These are phyloP conservation scores for Chiropotes sagulatus DNA, from an alignment of 2,797 vertebrate species.

Conservation along the genomic window DNA sequence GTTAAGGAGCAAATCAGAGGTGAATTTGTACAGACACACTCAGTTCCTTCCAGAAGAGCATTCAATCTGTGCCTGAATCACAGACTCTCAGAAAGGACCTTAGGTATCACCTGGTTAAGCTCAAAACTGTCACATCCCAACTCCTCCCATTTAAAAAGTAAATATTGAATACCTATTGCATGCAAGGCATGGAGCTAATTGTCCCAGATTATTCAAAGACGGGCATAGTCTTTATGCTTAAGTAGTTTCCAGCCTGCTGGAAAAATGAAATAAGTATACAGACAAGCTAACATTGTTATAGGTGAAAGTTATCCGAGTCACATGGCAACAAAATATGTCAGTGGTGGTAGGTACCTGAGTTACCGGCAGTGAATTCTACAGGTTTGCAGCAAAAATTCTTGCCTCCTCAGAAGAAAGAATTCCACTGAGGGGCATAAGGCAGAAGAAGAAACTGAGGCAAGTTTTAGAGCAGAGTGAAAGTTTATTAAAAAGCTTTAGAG, in stretches of 20 bases:
- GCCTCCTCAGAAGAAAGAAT: not conserved
- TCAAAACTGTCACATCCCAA: not conserved
- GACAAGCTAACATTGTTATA: not conserved
- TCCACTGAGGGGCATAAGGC: too few species aligned
- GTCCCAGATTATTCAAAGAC: not conserved
- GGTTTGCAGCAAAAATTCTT: not conserved
- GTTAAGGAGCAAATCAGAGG: not conserved
- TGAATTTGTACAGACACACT: not conserved
- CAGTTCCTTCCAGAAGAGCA: not conserved
- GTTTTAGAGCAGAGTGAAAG: too few species aligned
- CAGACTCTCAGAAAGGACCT: not conserved
- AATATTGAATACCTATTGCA: not conserved
- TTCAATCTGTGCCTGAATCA: not conserved
- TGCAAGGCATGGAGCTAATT: not conserved
- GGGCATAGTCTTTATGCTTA: not conserved
- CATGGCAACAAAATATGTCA: not conserved
- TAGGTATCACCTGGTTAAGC: not conserved
- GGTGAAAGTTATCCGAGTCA: not conserved
- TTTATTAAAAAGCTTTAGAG: too few species aligned
- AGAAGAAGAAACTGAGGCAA: too few species aligned
- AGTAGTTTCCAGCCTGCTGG: not conserved
- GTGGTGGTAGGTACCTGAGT: not conserved
- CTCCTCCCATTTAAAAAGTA: not conserved
- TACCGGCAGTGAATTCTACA: not conserved
- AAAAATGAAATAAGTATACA: not conserved